Evolutionary conservation across 2,888 invertebrate genomes (phyloP), one percentile per base, ranked within the genome.

Genomic region (Lepidocyrtoides sp.): DNA sequence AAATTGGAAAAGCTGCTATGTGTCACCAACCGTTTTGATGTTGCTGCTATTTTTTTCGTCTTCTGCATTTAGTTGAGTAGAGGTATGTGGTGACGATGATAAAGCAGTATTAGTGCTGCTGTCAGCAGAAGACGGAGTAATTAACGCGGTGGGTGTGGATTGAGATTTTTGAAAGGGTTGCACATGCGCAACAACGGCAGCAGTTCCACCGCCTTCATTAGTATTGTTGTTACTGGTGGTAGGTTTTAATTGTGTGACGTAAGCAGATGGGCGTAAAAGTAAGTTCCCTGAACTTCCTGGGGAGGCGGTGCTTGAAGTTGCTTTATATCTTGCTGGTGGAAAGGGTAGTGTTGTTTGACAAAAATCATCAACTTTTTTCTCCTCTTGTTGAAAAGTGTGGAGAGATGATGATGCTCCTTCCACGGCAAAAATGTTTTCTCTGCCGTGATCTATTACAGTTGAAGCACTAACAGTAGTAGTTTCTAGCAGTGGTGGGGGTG

Each of bases 311-410:
- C 57, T 8, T 17, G 48, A 23, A 0, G 41, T 36, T 14, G 26
- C 14, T 57, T 26, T 32, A 23, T 72, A 14, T 63, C 72, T 89
- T 20, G 69, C 26, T 36, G 83, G 63, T 5, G 93, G 93, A 90
- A 93, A 93, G 0, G 90, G 82, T 36, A 93, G 32, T 0, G 93
- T 93, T 32, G 93, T 93, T 87, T 93, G 93, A 29, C 92, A 92
- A 32, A 10, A 89, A 3, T 89, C 92, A 17, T 93, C 92, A n/a
- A 89, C 79, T 44, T 51, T n/a, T 57, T 8, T 14, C 14, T 79
- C n/a, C 17, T 36, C 36, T 4, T 36, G 36, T 36, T 36, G 36
- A 36, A 36, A 36, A 26, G 10, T n/a, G 1, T 69, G 8, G 36
- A 36, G 0, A 36, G 36, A 5, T 60, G 14, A n/a, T 36, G 2